Evolutionary conservation across 1,140 invertebrate genomes (phyloP), one percentile per base, ranked within the genome.

Genomic region (Carcinoscorpius rotundicauda): DNA sequence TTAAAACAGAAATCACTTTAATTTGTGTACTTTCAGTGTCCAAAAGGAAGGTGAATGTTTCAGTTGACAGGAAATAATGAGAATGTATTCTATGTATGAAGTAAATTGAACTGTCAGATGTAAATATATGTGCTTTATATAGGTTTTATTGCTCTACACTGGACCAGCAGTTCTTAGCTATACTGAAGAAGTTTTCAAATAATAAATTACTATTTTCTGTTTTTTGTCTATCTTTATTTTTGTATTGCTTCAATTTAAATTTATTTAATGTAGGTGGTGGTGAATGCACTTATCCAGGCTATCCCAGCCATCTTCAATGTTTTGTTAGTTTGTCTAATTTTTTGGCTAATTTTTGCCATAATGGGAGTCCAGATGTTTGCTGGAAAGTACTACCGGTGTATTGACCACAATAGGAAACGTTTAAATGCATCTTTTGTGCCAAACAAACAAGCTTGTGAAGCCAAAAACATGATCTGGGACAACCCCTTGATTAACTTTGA

Each of bases 401-500:
- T 91, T 50, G 91, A 95, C 76, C 79, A 79, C 0, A 65, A 69
- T 69, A 90, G 91, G 75, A 86, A 86, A 63, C 86, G 83, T 61
- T 75, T 93, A 51, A 92, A 88, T 75, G 84, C 85, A 72, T 87
- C 91, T 77, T 91, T 92, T 65, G 91, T 94, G 72, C 87, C 89
- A 51, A 88, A 91, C 75, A 80, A 81, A 74, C 87, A 86, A 73
- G 88, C 87, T 50, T 95, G 91, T 73, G 81, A 84, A 65, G 83
- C 87, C 69, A 88, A 91, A 5, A 94, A 95, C 76, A 89, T 89
- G 72, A 91, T 89, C 29, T 99, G 96, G 96, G 86, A 88, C 77
- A 97, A 97, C 80, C 93, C 93, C 52, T 85, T 86, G 67, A 95
- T 99, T 85, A 98, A 97, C 80, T 99, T 98, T 78, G 96, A 99